Conservation (phyloP, 2,797 vertebrate genomes). For the Pseudopleuronectes americanus region DNA sequence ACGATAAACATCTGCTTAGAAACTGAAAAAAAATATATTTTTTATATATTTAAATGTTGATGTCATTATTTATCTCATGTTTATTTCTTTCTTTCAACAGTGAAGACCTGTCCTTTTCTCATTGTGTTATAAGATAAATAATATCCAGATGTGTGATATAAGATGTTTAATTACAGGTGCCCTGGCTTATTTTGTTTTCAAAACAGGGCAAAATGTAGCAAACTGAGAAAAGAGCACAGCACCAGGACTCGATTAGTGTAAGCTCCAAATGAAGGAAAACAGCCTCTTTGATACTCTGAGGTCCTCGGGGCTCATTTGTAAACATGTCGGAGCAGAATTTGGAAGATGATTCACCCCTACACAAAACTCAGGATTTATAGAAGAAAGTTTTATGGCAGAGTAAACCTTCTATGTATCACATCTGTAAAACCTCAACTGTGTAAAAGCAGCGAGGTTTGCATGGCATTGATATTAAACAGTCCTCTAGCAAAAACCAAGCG, state of each 20-base stretch:
- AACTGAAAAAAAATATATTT: too few relatives aligned
- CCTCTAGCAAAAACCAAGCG: too few relatives aligned
- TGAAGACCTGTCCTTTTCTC: neutral
- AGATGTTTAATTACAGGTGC: neutral
- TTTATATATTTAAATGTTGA: too few relatives aligned
- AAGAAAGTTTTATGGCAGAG: neutral
- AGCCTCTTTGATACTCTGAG: conserved; percentile 1
- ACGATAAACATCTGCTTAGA: too few relatives aligned
- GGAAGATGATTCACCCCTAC: neutral
- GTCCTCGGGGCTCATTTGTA: neutral
- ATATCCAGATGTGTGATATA: neutral
- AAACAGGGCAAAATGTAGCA: neutral
- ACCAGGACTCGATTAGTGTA: conserved; percentile 9
- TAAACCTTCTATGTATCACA: neutral
- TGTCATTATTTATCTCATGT: too few relatives aligned
- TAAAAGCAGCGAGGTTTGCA: neutral
- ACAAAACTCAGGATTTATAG: neutral
- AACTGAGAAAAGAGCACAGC: conserved; percentile 13
- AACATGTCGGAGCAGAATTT: conserved; percentile 3
- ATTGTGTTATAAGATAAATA: neutral
- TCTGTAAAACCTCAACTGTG: neutral
- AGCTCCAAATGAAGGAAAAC: conserved; percentile 16
- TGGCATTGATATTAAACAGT: neutral
- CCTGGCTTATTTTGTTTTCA: neutral
- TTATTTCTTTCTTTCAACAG: too few relatives aligned